phyloP scores from a whole-genome alignment of 2,113 vertebrate genomes.

The Paratilapia polleni region DNA sequence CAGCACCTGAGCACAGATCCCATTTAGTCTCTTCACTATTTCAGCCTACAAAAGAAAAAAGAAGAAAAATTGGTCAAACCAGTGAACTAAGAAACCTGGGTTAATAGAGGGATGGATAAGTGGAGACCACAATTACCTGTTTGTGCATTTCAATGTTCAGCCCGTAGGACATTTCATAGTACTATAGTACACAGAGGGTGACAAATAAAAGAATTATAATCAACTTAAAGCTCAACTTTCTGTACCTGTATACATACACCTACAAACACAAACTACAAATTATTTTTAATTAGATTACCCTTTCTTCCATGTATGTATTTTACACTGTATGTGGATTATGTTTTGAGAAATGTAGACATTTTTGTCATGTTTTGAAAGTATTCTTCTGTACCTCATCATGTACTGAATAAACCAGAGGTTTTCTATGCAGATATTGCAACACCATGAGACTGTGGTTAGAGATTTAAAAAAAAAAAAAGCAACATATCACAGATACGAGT shows the following conservation, averaged over 20 bases:
- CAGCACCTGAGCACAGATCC: conserved; percentile 96
- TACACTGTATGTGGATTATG: neutral
- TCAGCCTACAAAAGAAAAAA: conserved; percentile 84
- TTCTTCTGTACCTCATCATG: neutral
- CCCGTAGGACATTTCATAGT: conserved; percentile 98
- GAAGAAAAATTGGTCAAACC: neutral
- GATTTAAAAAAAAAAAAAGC: neutral
- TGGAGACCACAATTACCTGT: conserved; percentile 81
- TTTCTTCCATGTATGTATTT: neutral
- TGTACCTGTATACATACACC: neutral
- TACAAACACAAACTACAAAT: neutral
- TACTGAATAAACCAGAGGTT: neutral
- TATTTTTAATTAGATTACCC: neutral
- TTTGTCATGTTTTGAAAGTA: neutral
- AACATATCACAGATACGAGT: neutral
- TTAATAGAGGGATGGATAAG: neutral
- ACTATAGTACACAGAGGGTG: conserved; percentile 73
- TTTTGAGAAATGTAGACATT: neutral
- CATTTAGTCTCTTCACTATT: conserved; percentile 97
- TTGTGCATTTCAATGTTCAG: conserved; percentile 99
- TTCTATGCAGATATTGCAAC: neutral
- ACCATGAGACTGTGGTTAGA: neutral
- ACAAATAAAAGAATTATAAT: neutral
- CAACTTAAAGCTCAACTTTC: neutral
- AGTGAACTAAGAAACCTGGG: neutral